Percentiles rank a stretch among this genome's conserved stretches.
Conservation (phyloP, 2,888 invertebrate species). For the Lasiommata megera region DNA sequence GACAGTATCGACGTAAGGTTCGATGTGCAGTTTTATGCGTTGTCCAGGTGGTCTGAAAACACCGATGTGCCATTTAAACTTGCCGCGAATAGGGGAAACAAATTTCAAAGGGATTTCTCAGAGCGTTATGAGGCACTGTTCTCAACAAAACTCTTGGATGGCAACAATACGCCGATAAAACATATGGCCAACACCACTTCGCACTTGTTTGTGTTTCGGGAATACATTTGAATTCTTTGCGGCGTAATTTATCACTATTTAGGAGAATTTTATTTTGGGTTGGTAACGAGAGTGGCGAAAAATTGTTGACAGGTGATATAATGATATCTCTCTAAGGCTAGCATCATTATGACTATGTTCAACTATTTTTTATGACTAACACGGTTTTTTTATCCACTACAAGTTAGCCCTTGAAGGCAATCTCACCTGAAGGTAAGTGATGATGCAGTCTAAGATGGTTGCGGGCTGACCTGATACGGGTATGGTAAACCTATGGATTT, state of each 20-base stretch:
- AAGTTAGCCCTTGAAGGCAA: too few relatives aligned
- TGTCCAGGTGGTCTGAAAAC: constrained; percentile 52
- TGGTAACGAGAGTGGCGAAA: neutral
- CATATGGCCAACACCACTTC: constrained; percentile 45
- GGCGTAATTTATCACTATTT: constrained; percentile 22
- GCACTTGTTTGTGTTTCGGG: constrained; percentile 40
- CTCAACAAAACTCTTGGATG: constrained; percentile 41
- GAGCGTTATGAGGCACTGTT: constrained; percentile 55
- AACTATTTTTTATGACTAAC: too few relatives aligned
- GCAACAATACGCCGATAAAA: constrained; percentile 75
- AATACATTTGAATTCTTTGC: constrained; percentile 25
- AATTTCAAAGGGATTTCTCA: constrained; percentile 55
- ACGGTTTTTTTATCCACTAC: too few relatives aligned
- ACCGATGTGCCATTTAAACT: constrained; percentile 42
- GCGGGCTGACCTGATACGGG: too few relatives aligned
- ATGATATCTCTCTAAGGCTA: too few relatives aligned
- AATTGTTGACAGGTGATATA: neutral
- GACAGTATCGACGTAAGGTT: neutral
- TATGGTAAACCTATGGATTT: too few relatives aligned
- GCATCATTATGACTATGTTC: too few relatives aligned
- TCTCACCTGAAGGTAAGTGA: too few relatives aligned
- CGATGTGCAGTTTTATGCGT: constrained; percentile 41
- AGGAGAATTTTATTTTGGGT: neutral
- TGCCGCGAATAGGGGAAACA: constrained; percentile 60
- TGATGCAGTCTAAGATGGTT: too few relatives aligned